Evolutionary conservation across 2,888 invertebrate species (phyloP).

Genomic region (Drosophila putrida): DNA sequence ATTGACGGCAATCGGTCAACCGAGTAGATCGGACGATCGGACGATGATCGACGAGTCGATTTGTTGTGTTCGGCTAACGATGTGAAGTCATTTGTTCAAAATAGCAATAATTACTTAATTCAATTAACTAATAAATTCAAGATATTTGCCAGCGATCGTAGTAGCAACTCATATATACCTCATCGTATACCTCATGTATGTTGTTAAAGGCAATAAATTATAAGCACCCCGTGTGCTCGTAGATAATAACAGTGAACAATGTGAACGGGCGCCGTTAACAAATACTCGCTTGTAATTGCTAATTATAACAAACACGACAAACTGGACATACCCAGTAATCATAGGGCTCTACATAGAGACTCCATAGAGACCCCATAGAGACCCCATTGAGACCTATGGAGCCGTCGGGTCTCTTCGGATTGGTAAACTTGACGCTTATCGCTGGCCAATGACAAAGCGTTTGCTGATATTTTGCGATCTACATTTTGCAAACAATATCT

Average conservation of each 20-base stretch:
- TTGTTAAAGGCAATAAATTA: constrained; percentile 57
- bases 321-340: constrained; percentile 16
- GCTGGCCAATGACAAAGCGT: constrained; percentile 47
- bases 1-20: constrained; percentile 39
- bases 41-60: constrained; percentile 33
- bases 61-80: constrained; percentile 33
- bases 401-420: constrained; percentile 43
- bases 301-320: constrained; percentile 61
- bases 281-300: constrained; percentile 62
- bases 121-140: constrained; percentile 74
- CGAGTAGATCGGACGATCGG: constrained; percentile 28
- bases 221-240: constrained; percentile 23
- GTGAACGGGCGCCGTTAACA: constrained; percentile 32
- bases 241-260: constrained; percentile 33
- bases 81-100: constrained; percentile 70
- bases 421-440: constrained; percentile 48
- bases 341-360: not conserved
- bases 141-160: constrained; percentile 44
- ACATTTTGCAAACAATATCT: not conserved
- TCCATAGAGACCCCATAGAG: constrained; percentile 2
- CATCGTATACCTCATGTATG: constrained; percentile 11
- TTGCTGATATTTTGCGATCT: constrained; percentile 13
- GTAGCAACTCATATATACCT: constrained; percentile 7
- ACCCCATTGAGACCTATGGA: constrained; percentile 1
- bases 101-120: constrained; percentile 76